Evolutionary conservation across 2,113 vertebrate species (phyloP), one percentile per base, ranked within the genome.

Genomic region (Sterrhoptilus dennistouni): DNA sequence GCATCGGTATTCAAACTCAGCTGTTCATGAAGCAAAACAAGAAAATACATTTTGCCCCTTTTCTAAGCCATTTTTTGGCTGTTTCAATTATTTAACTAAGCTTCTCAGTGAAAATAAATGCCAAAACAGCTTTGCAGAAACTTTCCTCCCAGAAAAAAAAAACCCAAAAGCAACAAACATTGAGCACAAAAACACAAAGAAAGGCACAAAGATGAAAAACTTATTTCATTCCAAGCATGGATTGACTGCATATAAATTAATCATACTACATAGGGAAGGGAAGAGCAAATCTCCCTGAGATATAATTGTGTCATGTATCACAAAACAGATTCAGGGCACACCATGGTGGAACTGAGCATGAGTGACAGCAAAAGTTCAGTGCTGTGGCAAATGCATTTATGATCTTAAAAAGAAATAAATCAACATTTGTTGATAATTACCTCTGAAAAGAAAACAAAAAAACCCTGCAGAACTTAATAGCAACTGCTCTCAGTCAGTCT

Each of bases 1-100:
- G 63, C 95, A 96, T 93, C 68, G 75, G 95, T 94, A 96, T 95
- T 96, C 92, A 93, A 92, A 88, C 85, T 96, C 85, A 93, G 93
- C 47, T 90, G 91, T 68, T 97, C 74, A 50, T 18, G 50, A 94
- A 93, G 81, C 75, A 95, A 95, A 93, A 74, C 35, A 90, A 68
- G 44, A 80, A 96, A 91, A 93, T 52, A 74, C 12, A 86, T 88
- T 96, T 93, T 91, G 4, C 52, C 47, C 38, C 35, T 76, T 90
- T 94, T 94, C 86, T 21, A 82, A 80, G 38, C 11, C 12, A 18
- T 69, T 78, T 94, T 89, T 94, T 79, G 18, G 31, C 70, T 85
- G 63, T 88, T 92, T 94, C 79, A 93, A 80, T 90, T 92, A 85
- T 92, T 94, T 88, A 96, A 70, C 75, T 79, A 65, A 76, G 89